A percentile compares a stretch with the other conserved stretches of the same genome.
These are phyloP conservation scores for Cepaea nemoralis DNA, from an alignment of 1,140 invertebrate species.

Conservation along the genomic window DNA sequence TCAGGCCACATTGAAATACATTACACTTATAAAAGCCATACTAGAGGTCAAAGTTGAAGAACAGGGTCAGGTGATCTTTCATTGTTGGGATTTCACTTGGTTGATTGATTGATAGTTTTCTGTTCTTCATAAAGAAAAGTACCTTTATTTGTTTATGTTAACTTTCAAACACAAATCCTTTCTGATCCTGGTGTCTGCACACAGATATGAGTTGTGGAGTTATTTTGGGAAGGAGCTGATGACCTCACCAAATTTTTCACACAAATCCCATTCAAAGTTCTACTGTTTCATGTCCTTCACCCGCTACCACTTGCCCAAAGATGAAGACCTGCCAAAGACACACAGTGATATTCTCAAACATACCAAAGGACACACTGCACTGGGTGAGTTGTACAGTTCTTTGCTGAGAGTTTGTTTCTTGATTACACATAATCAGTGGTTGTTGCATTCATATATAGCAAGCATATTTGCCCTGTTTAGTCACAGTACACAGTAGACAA, in stretches of 20 bases:
- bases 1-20: no score
- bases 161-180: no score
- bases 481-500: background rate
- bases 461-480: background rate
- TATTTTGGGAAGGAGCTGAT: slow-evolving; percentile 85
- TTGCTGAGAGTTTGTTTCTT: no score
- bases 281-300: slow-evolving; percentile 91
- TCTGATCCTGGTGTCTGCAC: background rate
- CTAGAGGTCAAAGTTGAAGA: no score
- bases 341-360: slow-evolving; percentile 81
- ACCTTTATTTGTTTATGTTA: no score
- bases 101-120: no score
- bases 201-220: slow-evolving; percentile 84
- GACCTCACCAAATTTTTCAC: slow-evolving; percentile 73
- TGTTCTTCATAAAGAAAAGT: no score
- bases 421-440: no score
- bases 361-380: slow-evolving; percentile 85
- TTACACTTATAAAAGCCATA: no score
- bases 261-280: slow-evolving; percentile 83
- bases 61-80: no score
- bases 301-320: slow-evolving; percentile 79
- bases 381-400: slow-evolving; percentile 77
- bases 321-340: slow-evolving; percentile 71
- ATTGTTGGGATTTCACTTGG: no score
- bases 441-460: background rate